A percentile compares a stretch with the other conserved stretches of the same genome.
Evolutionary conservation across 2,113 vertebrate species (phyloP).

Genomic region (Casuarius casuarius): DNA sequence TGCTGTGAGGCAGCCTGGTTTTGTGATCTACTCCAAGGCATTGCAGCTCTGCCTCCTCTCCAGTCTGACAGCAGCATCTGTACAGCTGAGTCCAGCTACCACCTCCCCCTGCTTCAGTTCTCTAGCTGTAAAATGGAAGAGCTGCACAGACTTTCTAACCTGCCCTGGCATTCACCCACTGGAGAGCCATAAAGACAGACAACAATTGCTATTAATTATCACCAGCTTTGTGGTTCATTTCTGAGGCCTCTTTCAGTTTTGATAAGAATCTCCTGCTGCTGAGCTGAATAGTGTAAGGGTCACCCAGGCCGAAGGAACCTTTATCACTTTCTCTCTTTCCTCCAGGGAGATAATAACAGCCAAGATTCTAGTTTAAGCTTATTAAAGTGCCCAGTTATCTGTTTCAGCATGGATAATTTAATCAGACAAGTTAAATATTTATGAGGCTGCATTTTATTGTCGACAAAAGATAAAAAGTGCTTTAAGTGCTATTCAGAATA

Average conservation of each 20-base stretch:
- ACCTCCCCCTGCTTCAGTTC: neutral
- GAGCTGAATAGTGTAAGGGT: neutral
- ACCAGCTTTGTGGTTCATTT: neutral
- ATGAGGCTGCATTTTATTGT: constrained; percentile 66
- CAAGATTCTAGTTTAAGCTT: constrained; percentile 51
- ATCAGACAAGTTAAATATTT: constrained; percentile 74
- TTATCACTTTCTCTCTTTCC: constrained; percentile 8
- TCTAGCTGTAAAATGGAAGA: neutral
- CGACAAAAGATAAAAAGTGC: constrained; percentile 54
- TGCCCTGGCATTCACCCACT: neutral
- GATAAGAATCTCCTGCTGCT: neutral
- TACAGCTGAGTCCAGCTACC: neutral
- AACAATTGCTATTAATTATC: constrained; percentile 1
- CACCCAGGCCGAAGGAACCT: neutral
- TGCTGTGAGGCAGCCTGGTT: neutral
- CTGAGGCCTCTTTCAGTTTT: neutral
- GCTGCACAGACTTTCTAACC: neutral
- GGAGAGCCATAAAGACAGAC: neutral
- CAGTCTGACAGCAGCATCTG: rapidly evolving
- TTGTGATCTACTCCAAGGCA: neutral
- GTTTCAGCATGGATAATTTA: constrained; percentile 59
- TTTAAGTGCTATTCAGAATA: constrained; percentile 53
- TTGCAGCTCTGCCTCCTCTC: neutral
- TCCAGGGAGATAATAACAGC: constrained; percentile 53
- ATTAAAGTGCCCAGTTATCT: constrained; percentile 55